A percentile compares a stretch with the other conserved stretches of the same genome.
These are phyloP conservation scores for Noctuana brunneofusca DNA, from an alignment of 2,888 invertebrate species.

Conservation along the genomic window DNA sequence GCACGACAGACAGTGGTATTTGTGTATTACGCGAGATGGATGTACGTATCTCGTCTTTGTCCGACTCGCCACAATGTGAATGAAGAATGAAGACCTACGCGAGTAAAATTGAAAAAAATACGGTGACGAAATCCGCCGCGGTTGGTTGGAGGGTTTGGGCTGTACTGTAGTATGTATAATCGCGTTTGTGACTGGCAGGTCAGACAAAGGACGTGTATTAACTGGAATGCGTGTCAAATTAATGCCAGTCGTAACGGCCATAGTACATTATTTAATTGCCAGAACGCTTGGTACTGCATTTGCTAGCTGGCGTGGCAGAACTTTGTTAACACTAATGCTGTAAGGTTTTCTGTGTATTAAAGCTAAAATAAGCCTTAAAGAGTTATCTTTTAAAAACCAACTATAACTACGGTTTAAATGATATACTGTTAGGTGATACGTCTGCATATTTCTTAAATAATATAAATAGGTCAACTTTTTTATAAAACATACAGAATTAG, in stretches of 20 bases:
- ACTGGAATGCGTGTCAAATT: constrained; percentile 3
- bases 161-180: background rate
- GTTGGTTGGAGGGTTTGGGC: constrained; percentile 36
- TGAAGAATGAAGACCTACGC: constrained; percentile 31
- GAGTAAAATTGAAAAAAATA: constrained; percentile 3
- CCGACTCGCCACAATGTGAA: constrained; percentile 2
- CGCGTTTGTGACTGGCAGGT: background rate
- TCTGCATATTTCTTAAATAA: too few relatives aligned
- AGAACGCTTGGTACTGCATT: background rate
- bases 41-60: constrained; percentile 34
- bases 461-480: too few relatives aligned
- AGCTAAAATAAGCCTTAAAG: too few relatives aligned
- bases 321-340: too few relatives aligned
- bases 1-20: constrained; percentile 32
- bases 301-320: background rate
- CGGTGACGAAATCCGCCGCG: constrained; percentile 9
- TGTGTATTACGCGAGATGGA: constrained; percentile 40
- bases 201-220: constrained; percentile 6
- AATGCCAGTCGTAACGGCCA: background rate
- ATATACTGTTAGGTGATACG: too few relatives aligned
- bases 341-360: too few relatives aligned
- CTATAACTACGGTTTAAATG: too few relatives aligned
- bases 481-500: too few relatives aligned
- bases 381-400: too few relatives aligned
- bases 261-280: background rate